phyloP scores from a whole-genome alignment of 2,113 vertebrate species.

The Ardeotis arabs region DNA sequence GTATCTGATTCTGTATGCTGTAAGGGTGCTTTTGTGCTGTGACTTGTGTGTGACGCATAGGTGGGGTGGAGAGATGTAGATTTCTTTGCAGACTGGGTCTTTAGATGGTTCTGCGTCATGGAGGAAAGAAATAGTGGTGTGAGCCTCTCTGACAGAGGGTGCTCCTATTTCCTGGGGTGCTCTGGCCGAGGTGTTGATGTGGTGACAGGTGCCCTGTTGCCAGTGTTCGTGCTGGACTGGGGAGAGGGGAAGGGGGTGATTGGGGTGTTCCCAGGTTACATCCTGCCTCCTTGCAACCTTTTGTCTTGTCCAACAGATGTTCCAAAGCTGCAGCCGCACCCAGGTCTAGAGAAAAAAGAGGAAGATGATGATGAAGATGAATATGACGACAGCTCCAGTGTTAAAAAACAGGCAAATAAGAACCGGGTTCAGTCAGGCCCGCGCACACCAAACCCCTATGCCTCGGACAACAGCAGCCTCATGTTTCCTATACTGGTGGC shows the following conservation, averaged over 20 bases:
- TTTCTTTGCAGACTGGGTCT: background rate
- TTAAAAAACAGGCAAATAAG: conserved; percentile 83
- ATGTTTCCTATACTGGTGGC: conserved; percentile 99
- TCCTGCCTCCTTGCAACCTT: background rate
- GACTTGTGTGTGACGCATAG: rapidly evolving
- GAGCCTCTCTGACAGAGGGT: background rate
- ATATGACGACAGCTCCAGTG: conserved; percentile 89
- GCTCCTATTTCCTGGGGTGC: background rate
- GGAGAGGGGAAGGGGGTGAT: background rate
- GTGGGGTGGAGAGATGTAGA: background rate
- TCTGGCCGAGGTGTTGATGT: background rate
- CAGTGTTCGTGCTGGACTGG: rapidly evolving
- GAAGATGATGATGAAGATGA: conserved; percentile 90
- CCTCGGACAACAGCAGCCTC: conserved; percentile 99
- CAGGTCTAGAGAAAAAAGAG: conserved; percentile 91
- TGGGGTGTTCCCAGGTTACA: background rate
- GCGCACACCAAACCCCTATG: conserved; percentile 95
- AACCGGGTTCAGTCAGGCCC: conserved; percentile 94
- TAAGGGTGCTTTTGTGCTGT: background rate
- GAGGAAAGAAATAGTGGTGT: background rate
- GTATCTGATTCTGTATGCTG: background rate
- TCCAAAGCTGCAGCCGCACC: conserved; percentile 96
- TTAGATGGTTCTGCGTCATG: background rate
- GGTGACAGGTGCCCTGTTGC: background rate
- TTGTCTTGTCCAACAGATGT: conserved; percentile 82